These are phyloP conservation scores for Hippocampus mohnikei DNA, from an alignment of 2,113 vertebrate species.

Conservation along the genomic window DNA sequence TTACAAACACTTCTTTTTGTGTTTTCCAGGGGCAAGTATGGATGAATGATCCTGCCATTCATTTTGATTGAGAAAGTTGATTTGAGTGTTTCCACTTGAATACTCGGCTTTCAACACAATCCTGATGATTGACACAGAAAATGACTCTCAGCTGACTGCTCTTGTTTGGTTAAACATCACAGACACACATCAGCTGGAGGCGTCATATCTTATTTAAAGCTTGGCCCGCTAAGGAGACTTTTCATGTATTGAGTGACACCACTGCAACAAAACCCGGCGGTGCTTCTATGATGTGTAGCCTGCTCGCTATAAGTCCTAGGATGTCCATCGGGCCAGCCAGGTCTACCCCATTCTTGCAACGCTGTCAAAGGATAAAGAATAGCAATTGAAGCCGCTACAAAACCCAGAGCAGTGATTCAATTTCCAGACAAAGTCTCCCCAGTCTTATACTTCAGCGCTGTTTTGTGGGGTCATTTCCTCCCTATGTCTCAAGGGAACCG, in stretches of 20 bases:
- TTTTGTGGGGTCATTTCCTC: too few relatives aligned
- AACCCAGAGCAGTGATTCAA: too few relatives aligned
- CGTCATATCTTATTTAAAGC: conserved; percentile 27
- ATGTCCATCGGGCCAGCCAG: background rate
- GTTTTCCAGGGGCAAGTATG: too few relatives aligned
- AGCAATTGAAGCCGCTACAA: too few relatives aligned
- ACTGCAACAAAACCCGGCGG: conserved; percentile 35
- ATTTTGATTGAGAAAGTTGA: too few relatives aligned
- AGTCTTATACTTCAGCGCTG: too few relatives aligned
- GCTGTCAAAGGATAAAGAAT: background rate
- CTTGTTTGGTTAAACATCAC: conserved; percentile 18
- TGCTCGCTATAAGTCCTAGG: background rate
- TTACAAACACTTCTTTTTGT: too few relatives aligned
- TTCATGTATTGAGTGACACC: conserved; percentile 33
- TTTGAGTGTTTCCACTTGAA: background rate
- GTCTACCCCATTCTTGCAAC: background rate
- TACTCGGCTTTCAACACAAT: background rate
- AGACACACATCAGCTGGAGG: conserved; percentile 32
- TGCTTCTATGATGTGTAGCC: conserved; percentile 3
- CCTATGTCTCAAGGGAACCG: too few relatives aligned
- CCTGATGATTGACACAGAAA: background rate
- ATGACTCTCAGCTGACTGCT: background rate
- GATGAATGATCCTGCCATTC: too few relatives aligned
- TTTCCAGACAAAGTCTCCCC: too few relatives aligned
- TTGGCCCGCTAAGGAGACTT: conserved; percentile 1